Evolutionary conservation across 2,797 vertebrate species (phyloP).

Genomic region (Myotis findleyi): DNA sequence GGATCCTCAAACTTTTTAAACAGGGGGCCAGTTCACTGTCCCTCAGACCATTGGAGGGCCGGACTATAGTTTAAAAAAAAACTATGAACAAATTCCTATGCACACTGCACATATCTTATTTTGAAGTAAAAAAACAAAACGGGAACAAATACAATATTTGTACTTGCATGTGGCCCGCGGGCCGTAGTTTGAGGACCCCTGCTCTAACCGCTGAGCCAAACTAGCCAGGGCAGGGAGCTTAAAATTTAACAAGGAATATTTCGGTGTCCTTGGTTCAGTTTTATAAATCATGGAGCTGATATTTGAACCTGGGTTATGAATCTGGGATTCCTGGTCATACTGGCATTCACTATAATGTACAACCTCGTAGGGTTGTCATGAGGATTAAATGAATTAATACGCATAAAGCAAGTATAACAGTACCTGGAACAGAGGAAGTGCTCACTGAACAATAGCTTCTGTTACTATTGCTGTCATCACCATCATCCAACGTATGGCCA

Average conservation of each 20-base stretch:
- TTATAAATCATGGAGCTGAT: neutral
- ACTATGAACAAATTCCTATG: no score
- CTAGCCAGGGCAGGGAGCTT: neutral
- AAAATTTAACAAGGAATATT: neutral
- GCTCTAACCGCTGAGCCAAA: no score
- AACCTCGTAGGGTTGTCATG: neutral
- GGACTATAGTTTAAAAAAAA: no score
- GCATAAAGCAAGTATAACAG: neutral
- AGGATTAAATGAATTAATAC: neutral
- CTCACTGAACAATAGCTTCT: neutral
- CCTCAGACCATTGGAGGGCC: no score
- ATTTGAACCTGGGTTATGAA: neutral
- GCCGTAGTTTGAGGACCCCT: no score
- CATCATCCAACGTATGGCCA: neutral
- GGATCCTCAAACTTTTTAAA: no score
- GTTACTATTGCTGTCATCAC: accelerated
- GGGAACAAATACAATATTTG: no score
- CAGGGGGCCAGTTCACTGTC: no score
- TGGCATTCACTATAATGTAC: neutral
- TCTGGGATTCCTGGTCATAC: neutral
- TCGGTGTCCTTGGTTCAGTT: neutral
- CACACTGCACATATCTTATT: no score
- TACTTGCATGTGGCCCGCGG: no score
- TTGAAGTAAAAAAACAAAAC: no score
- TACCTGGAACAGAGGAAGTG: no score